Evolutionary conservation across 2,797 vertebrate species (phyloP).

Genomic region (Peromyscus nudipes): DNA sequence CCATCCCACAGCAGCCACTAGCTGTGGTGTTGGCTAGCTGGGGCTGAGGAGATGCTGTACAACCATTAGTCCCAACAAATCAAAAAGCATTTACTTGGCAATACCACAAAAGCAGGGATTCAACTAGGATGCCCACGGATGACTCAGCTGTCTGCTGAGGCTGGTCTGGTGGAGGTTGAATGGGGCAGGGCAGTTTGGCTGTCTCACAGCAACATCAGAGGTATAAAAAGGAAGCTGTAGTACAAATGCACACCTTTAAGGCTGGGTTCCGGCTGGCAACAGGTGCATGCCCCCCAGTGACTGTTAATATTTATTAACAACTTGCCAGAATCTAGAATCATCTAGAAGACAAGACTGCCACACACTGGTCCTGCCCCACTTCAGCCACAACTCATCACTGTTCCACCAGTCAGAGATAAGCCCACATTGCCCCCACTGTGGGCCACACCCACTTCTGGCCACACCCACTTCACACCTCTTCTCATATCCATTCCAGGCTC

Average conservation of each 20-base stretch:
- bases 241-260: neutral
- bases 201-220: neutral
- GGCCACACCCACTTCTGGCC: neutral
- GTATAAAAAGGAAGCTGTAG: neutral
- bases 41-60: neutral
- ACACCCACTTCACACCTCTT: neutral
- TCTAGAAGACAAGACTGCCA: neutral
- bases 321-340: neutral
- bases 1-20: too few species aligned
- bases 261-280: neutral
- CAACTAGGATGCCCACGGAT: rapidly evolving
- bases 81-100: neutral
- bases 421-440: neutral
- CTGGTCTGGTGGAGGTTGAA: neutral
- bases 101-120: neutral
- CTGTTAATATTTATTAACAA: neutral
- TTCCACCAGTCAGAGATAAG: neutral
- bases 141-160: neutral
- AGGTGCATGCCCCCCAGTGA: neutral
- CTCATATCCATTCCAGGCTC: neutral
- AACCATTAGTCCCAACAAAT: neutral
- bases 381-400: neutral
- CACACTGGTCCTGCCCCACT: neutral
- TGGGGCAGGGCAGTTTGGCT: neutral
- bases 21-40: neutral